Evolutionary conservation across 2,888 invertebrate species (phyloP).

Genomic region (Minunthozetes semirufus): DNA sequence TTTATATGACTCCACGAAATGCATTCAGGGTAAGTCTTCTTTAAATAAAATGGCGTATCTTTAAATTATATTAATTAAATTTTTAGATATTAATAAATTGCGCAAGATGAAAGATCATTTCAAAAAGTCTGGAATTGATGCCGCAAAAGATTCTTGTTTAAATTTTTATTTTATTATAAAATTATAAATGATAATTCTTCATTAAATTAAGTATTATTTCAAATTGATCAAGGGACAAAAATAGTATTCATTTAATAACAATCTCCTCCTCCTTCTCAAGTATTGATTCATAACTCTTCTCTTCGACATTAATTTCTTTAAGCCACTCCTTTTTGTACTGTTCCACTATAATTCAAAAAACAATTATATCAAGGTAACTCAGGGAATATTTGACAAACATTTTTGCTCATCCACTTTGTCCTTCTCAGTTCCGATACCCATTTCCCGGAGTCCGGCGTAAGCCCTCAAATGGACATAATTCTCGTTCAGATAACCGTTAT

Average conservation of each 20-base stretch:
- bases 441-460: conserved; percentile 25
- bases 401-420: neutral
- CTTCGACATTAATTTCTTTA: conserved; percentile 3
- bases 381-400: neutral
- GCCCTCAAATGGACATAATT: conserved; percentile 34
- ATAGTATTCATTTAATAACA: neutral
- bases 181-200: too few species aligned
- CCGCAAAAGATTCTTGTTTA: too few species aligned
- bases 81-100: too few species aligned
- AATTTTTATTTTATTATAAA: too few species aligned
- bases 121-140: too few species aligned
- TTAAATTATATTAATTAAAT: too few species aligned
- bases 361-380: too few species aligned
- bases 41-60: too few species aligned
- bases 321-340: neutral
- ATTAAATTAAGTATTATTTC: too few species aligned
- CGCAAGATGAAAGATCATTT: too few species aligned
- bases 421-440: conserved; percentile 31
- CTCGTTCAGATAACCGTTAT: conserved; percentile 35
- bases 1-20: neutral
- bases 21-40: too few species aligned
- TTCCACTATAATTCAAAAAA: neutral
- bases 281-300: neutral
- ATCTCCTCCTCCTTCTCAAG: neutral
- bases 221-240: too few species aligned